Evolutionary conservation across 2,113 vertebrate genomes (phyloP), one percentile per base, ranked within the genome.

Genomic region (Apus apus): DNA sequence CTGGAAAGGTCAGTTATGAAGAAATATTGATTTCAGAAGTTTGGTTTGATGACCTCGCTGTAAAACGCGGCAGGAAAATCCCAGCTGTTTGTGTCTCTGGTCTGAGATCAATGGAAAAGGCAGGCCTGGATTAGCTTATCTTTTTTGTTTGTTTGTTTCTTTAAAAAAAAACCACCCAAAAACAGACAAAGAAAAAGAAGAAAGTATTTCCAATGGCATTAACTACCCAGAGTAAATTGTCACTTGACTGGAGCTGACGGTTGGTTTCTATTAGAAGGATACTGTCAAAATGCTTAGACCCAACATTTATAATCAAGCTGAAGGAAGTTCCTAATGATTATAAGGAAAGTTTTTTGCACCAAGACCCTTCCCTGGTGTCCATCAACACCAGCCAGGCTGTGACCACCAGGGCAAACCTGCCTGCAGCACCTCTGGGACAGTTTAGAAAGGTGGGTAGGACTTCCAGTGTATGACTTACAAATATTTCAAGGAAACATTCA

Each of bases 1-100:
- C 81, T 87, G 65, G 66, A 97, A 97, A 98, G 87, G 91, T 97
- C 97, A 97, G 89, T 93, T 91, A 85, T 92, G 92, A 97, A 91
- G 92, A 95, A 97, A 90, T 92, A 95, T 94, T 94, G 88, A 97
- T 97, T 94, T 97, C 96, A 93, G 87, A 94, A 95, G 83, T 93
- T 96, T 20, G 15, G 51, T 93, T 86, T 97, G 84, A 96, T 97
- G 94, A 92, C 60, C 58, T 32, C 0, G 4, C 32, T 85, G 60
- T 56, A 61, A 80, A 58, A 50, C 62, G 81, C 70, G 46, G 76
- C 84, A 94, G 80, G 89, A 90, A 91, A 94, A 89, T 65, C 72
- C 70, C 72, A 64, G 72, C 78, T 82, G 91, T 83, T 92, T 84
- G 38, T 76, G 71, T 65, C 60, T 87, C 62, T 73, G 46, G 21